Base-by-base conservation (phyloP, 2,797 vertebrate genomes). In the Hypotaenidia philippensis region DNA sequence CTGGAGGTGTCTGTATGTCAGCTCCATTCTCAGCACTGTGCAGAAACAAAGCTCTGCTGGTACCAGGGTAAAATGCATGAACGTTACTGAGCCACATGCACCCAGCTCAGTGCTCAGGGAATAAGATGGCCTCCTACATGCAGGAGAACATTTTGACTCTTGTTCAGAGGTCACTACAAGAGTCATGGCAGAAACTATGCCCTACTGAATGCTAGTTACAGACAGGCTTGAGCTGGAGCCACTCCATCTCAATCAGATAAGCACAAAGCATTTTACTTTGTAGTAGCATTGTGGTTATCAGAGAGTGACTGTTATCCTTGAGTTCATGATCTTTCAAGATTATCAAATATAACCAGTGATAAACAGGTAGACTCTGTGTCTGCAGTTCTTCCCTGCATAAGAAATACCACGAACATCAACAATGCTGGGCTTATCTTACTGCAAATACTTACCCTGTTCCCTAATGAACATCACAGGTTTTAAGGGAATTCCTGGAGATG, bases 21-120 rank as follows among this genome's bases (percentile, higher is more conserved):
- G 31, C 49, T 74, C n/a, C 60, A 22, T 25, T 88, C 27, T 65
- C 52, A 87, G 87, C 45, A 14, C 0, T 0, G 29, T 16, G 32
- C 17, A 59, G 65, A 81, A 93, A 75, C 8, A 74, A 64, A 81
- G 52, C 55, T 52, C 68, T 40, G 13, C 50, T 82, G 52, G 59
- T 63, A 34, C n/a, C 63, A 7, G 57, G 68, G 77, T 52, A 92
- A 94, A 95, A 91, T 94, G 41, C 55, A 79, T 86, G 87, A 90
- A 50, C 1, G 6, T 83, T 81, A 55, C 63, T 47, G 66, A 89
- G 56, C 27, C 25, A 26, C 32, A 11, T 9, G 10, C 34, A 69
- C 25, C 13, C 57, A 75, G 29, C 52, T 50, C 45, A 44, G 52
- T 4, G 29, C 75, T 87, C 72, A 25, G 34, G 18, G 53, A 77